Percentiles rank a stretch among this genome's conserved stretches.
Evolutionary conservation across 1,140 invertebrate species (phyloP).

Genomic region (Drosophila ficusphila): DNA sequence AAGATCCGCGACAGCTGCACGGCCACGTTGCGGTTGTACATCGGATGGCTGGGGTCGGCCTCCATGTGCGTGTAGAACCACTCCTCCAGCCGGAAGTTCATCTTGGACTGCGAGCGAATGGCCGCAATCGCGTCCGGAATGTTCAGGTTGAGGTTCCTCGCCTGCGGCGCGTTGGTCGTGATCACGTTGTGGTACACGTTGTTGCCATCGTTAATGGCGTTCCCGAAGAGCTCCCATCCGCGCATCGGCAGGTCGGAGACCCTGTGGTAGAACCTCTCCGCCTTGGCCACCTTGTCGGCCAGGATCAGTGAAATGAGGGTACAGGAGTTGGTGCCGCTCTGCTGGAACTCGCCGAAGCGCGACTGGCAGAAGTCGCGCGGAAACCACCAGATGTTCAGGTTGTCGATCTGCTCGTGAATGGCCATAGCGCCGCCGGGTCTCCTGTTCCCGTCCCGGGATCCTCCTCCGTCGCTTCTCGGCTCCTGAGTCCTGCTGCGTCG

Average conservation of each 20-base stretch:
- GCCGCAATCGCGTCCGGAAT: slow-evolving; percentile 77
- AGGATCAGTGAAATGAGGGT: slow-evolving; percentile 76
- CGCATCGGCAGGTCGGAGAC: slow-evolving; percentile 58
- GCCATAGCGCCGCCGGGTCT: slow-evolving; percentile 53
- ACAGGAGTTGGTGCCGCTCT: slow-evolving; percentile 80
- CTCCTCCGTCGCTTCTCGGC: background rate
- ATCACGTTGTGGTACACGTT: slow-evolving; percentile 75
- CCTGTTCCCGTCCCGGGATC: background rate
- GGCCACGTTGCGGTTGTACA: slow-evolving; percentile 71
- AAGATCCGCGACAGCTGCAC: slow-evolving; percentile 67
- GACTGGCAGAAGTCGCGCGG: slow-evolving; percentile 78
- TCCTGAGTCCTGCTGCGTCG: background rate
- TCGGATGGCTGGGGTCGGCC: slow-evolving; percentile 66
- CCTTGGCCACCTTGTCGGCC: slow-evolving; percentile 74
- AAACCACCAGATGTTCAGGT: slow-evolving; percentile 82
- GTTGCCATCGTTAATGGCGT: slow-evolving; percentile 80
- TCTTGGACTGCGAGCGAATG: slow-evolving; percentile 65
- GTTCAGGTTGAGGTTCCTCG: slow-evolving; percentile 69
- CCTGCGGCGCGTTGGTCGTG: slow-evolving; percentile 52
- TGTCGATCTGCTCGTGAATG: slow-evolving; percentile 75
- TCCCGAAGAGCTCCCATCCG: slow-evolving; percentile 73
- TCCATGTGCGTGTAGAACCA: slow-evolving; percentile 83
- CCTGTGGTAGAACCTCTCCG: slow-evolving; percentile 59
- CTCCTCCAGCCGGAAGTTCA: slow-evolving; percentile 77
- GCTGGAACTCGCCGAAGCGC: slow-evolving; percentile 70